Base-by-base conservation (phyloP, 2,888 invertebrate species). In the Druceiella hillmani region DNA sequence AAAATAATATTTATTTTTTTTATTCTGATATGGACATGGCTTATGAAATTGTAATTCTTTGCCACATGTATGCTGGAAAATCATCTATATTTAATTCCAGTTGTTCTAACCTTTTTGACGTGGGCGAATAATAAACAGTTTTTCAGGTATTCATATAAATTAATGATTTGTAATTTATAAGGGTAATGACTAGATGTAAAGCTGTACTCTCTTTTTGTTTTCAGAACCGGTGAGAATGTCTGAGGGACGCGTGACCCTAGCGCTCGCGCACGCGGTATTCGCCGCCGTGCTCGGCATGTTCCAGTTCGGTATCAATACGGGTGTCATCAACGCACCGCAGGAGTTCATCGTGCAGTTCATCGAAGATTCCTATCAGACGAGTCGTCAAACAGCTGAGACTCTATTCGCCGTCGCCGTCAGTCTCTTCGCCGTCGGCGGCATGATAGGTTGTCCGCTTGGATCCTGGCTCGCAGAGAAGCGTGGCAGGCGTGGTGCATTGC, bases 351-450 rank as follows among this genome's bases (percentile, higher is more conserved):
- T 79, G 57, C 66, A 66, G 48, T 81, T 81, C 60, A 79, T 81
- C 57, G 61, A 56, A 14, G 68, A 73, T 43, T 65, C 66, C 26
- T 76, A 75, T 52, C 56, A 62, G 25, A 60, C 70, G 15, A 53
- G 56, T 25, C 60, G 70, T 14, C 66, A 72, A 41, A 56, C 60
- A 30, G 63, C 74, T 17, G 64, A 68, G 40, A 56, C 76, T 24
- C 56, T 81, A 40, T 81, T 77, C 60, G 73, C 79, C 36, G 59
- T 85, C 41, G 79, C 81, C 16, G 87, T 87, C 36, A 77, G 83
- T 47, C 80, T 86, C 48, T 87, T 85, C 57, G 83, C 85, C 32
- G 74, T 86, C 29, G 87, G 87, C 12, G 87, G 87, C 17, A 83
- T 86, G 81, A 64, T 83, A 25, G 87, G 87, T 14, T 86, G 86